Conservation (phyloP, 2,888 invertebrate species). For the Peribatodes rhomboidaria region DNA sequence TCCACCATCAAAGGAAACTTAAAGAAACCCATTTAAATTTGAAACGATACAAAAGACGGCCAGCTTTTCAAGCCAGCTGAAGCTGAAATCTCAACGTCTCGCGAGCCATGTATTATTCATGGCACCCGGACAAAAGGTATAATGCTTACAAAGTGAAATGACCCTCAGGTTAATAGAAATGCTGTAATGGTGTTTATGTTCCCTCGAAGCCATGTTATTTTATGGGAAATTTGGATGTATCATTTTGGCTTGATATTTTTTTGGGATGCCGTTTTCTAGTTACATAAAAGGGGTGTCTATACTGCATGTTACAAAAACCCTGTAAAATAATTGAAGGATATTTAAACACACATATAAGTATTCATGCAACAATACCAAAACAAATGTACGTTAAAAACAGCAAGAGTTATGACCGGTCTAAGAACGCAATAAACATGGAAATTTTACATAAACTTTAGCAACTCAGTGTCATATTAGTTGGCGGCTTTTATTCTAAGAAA, state of each 20-base stretch:
- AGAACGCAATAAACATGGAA: too few relatives aligned
- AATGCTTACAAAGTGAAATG: conserved; percentile 69
- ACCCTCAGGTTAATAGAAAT: conserved; percentile 76
- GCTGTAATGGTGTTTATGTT: conserved; percentile 57
- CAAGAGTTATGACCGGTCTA: too few relatives aligned
- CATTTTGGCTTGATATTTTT: conserved; percentile 36
- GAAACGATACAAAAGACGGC: conserved; percentile 41
- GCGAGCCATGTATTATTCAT: conserved; percentile 70
- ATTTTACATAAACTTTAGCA: too few relatives aligned
- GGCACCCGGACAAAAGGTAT: conserved; percentile 55
- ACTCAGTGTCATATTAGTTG: too few relatives aligned
- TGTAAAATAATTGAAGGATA: too few relatives aligned
- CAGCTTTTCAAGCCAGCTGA: conserved; percentile 49
- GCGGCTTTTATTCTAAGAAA: too few relatives aligned
- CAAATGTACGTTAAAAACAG: too few relatives aligned
- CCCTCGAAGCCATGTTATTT: conserved; percentile 41
- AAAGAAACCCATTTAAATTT: conserved; percentile 38
- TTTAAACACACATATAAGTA: too few relatives aligned
- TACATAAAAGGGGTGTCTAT: neutral
- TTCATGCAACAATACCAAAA: too few relatives aligned
- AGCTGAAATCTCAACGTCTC: conserved; percentile 38
- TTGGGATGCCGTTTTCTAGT: conserved; percentile 12
- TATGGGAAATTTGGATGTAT: conserved; percentile 40
- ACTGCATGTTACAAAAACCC: neutral
- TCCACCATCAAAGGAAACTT: conserved; percentile 18